phyloP scores from a whole-genome alignment of 2,113 vertebrate species.

The Platysternon megacephalum region DNA sequence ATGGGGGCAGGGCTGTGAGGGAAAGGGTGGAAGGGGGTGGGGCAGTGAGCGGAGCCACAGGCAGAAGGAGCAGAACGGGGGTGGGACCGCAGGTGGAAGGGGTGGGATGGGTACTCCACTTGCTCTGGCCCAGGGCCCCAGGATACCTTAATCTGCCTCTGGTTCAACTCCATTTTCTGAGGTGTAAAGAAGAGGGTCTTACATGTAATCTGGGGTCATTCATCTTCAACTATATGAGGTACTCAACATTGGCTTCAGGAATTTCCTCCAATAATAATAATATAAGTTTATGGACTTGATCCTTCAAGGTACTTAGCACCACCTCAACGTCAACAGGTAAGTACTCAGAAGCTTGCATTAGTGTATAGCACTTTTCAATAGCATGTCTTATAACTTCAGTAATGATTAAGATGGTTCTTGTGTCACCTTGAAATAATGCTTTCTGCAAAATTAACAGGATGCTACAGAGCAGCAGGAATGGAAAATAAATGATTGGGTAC shows the following conservation, averaged over 20 bases:
- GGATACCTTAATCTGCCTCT: too few species aligned
- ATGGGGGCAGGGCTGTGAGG: too few species aligned
- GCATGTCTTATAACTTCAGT: neutral
- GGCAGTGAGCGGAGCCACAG: too few species aligned
- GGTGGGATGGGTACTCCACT: too few species aligned
- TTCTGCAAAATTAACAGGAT: neutral
- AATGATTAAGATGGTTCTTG: neutral
- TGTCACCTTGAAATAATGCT: neutral
- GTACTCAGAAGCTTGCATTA: neutral
- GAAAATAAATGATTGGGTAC: neutral
- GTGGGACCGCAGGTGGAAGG: too few species aligned
- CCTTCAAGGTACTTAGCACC: neutral
- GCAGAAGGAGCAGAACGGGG: too few species aligned
- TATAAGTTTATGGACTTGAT: neutral
- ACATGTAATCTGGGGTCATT: conserved; percentile 23
- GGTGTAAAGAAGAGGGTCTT: conserved; percentile 43
- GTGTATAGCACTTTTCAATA: neutral
- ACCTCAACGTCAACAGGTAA: neutral
- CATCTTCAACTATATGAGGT: conserved; percentile 46
- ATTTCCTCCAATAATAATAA: neutral
- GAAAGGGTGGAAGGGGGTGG: too few species aligned
- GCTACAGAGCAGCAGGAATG: neutral
- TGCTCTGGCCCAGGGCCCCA: too few species aligned
- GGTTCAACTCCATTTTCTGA: conserved; percentile 22
- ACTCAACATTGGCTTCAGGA: conserved; percentile 1